Percentiles rank a stretch among this genome's conserved stretches.
Evolutionary conservation across 2,113 vertebrate species (phyloP).

Genomic region (Manacus vitellinus): DNA sequence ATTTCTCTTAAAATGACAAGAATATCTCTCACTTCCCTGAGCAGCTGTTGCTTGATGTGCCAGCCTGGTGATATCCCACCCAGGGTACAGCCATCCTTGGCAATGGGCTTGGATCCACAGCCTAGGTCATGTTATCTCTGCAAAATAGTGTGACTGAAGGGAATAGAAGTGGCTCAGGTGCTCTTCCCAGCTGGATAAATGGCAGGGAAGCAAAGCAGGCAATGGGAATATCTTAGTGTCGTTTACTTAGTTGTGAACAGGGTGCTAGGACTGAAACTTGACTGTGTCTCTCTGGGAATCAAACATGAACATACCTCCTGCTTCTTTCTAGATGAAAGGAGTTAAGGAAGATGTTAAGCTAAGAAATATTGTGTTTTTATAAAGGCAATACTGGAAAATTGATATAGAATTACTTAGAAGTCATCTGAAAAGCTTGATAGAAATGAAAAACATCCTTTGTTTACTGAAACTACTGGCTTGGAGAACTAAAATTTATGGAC

Average conservation of each 20-base stretch:
- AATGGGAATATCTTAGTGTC: not conserved
- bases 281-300: not conserved
- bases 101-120: not conserved
- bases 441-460: not conserved
- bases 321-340: not conserved
- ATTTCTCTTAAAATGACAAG: not conserved
- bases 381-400: not conserved
- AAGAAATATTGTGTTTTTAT: not conserved
- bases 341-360: not conserved
- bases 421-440: not conserved
- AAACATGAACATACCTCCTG: not conserved
- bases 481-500: not conserved
- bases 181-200: not conserved
- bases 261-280: not conserved
- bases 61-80: not conserved
- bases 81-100: not conserved
- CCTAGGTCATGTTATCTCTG: fast-evolving
- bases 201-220: not conserved
- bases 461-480: not conserved
- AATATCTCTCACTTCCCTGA: not conserved
- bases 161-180: not conserved
- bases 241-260: not conserved
- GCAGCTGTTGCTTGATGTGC: not conserved
- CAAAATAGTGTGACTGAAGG: not conserved
- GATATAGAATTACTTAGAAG: not conserved